Evolutionary conservation across 2,113 vertebrate species (phyloP), one percentile per base, ranked within the genome.

Genomic region (Cinclus mexicanus): DNA sequence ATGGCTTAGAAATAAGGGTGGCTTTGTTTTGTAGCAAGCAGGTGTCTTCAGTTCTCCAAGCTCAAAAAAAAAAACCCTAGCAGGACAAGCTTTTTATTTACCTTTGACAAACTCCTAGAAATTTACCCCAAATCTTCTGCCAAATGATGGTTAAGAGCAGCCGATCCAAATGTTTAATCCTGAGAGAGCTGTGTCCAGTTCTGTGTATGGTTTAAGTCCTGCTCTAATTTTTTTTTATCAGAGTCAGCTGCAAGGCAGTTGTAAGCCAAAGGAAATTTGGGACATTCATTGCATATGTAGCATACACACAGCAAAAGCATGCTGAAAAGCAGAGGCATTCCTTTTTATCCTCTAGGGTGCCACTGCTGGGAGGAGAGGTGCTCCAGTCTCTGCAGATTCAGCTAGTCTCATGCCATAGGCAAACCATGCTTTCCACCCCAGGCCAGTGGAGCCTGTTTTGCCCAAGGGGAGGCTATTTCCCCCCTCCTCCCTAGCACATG

Each of bases 231-330:
- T 68, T 88, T 87, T 91, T 50, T 31, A 88, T 85, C 82, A 26
- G n/a, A 93, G 49, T 88, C 7, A 39, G 76, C 85, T 94, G 91
- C 87, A 67, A 94, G 59, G 68, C 65, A 83, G 42, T 69, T 67
- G 68, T 56, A 83, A 88, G 82, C 82, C 87, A 94, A 95, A 85
- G 79, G 91, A 90, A 90, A 95, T 96, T 91, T 92, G 90, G 85
- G 92, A 83, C 8, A 4, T 79, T 93, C 4, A 0, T 72, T 95
- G 78, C 63, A 56, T 70, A 56, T 90, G 75, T 77, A 94, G 78
- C 18, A 35, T 79, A 86, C 46, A 70, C 12, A 19, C 50, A 83
- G 68, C 52, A 47, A 80, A 84, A 92, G n/a, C 63, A 79, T 5
- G 5, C 70, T 87, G 90, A 91, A 93, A 95, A 83, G 82, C 75